Evolutionary conservation across 2,113 vertebrate genomes (phyloP).

Genomic region (Thunnus maccoyii): DNA sequence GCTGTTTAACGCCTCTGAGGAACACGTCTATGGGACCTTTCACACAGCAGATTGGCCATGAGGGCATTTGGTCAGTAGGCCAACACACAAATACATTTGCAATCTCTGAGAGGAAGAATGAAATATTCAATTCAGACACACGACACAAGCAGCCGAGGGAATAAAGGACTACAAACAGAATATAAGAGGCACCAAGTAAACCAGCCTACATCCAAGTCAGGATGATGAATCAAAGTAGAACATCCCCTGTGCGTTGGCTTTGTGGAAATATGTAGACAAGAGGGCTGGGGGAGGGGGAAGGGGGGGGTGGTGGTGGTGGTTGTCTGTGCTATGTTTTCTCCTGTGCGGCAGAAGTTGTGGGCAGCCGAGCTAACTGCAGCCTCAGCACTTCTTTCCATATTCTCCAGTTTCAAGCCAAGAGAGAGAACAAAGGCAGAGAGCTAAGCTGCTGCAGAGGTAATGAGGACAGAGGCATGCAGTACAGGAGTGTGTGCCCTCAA

Average conservation of each 20-base stretch:
- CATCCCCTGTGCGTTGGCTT: conserved; percentile 60
- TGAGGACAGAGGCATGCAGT: conserved; percentile 77
- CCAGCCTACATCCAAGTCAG: conserved; percentile 40
- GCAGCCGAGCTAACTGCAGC: conserved; percentile 82
- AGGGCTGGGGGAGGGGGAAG: conserved; percentile 41
- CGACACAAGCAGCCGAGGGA: neutral
- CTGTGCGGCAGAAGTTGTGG: conserved; percentile 81
- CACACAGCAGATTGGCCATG: conserved; percentile 60
- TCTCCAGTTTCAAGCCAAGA: conserved; percentile 84
- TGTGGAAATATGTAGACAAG: conserved; percentile 76
- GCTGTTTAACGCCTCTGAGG: conserved; percentile 77
- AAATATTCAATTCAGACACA: conserved; percentile 44
- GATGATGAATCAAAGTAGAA: conserved; percentile 70
- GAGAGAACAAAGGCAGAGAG: conserved; percentile 82
- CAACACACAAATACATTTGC: conserved; percentile 41
- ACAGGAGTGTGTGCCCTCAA: conserved; percentile 79
- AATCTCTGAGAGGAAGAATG: conserved; percentile 10
- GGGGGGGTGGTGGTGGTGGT: conserved; percentile 58
- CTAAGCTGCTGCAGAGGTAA: conserved; percentile 83
- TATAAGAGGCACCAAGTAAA: conserved; percentile 21
- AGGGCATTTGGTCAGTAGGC: conserved; percentile 72
- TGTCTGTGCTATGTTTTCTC: conserved; percentile 79
- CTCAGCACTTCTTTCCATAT: conserved; percentile 83
- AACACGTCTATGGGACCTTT: conserved; percentile 65
- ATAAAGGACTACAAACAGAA: conserved; percentile 22